Percentiles rank a stretch among this genome's conserved stretches.
Conservation (phyloP, 2,797 vertebrate species). For the Aplochiton taeniatus region DNA sequence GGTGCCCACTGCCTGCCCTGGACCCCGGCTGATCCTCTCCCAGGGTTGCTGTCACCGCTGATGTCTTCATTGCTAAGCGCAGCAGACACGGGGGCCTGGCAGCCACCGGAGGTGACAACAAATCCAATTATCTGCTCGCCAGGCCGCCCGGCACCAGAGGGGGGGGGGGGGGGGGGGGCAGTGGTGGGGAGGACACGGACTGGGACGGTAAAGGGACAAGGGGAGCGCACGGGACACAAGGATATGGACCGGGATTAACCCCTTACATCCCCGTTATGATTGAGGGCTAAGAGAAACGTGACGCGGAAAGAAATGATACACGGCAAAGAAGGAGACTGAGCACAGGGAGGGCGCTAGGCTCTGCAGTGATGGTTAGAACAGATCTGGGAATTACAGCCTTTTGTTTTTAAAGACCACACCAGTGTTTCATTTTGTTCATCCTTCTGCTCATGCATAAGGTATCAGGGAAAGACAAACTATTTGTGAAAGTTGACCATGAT, state of each 20-base stretch:
- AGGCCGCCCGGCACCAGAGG: slow-evolving; percentile 78
- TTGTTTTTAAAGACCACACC: no score
- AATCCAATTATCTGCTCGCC: slow-evolving; percentile 99
- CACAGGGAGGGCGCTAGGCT: background rate
- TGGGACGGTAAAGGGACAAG: background rate
- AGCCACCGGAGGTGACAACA: slow-evolving; percentile 98
- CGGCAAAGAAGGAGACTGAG: slow-evolving; percentile 29
- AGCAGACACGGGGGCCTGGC: slow-evolving; percentile 94
- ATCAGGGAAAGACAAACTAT: no score
- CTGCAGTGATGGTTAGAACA: no score
- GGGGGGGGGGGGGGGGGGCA: slow-evolving; percentile 38
- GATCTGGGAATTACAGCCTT: no score
- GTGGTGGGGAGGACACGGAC: slow-evolving; percentile 18
- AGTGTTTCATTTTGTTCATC: no score
- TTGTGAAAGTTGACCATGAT: no score
- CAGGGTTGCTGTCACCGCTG: slow-evolving; percentile 93
- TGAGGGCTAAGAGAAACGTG: no score
- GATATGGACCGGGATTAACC: no score
- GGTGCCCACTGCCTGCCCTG: slow-evolving; percentile 61
- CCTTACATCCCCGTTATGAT: no score
- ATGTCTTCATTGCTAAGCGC: slow-evolving; percentile 99
- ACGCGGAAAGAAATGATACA: no score
- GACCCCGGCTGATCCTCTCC: slow-evolving; percentile 98
- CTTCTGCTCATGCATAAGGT: no score
- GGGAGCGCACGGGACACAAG: background rate